Conservation (phyloP, 2,888 invertebrate genomes). For the Hemaris fuciformis region DNA sequence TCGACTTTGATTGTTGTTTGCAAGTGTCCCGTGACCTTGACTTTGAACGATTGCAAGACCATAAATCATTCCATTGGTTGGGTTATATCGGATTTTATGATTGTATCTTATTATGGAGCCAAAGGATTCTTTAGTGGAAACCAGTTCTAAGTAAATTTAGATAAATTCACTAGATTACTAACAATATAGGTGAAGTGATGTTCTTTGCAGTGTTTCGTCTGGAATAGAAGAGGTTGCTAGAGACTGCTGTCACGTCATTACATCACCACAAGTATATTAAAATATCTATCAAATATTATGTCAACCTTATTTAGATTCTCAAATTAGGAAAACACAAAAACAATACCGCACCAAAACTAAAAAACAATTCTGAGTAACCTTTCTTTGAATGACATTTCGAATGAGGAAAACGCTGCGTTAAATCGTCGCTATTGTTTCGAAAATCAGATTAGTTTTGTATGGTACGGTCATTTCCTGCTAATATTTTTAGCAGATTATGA, state of each 20-base stretch:
- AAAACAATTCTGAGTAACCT: not conserved
- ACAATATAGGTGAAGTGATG: too few relatives aligned
- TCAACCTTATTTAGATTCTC: not conserved
- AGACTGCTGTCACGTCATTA: too few relatives aligned
- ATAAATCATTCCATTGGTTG: not conserved
- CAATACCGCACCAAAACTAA: not conserved
- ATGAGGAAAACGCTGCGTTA: not conserved
- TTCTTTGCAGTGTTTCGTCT: too few relatives aligned
- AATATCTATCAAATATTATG: too few relatives aligned
- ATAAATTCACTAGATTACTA: too few relatives aligned
- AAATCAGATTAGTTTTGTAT: not conserved
- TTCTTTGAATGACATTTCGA: constrained; percentile 3
- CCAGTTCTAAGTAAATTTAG: too few relatives aligned
- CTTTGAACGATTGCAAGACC: not conserved
- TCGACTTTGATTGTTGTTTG: not conserved
- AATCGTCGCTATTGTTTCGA: not conserved
- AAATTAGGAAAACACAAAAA: not conserved
- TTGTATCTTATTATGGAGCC: not conserved
- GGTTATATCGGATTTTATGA: not conserved
- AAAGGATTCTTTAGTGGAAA: too few relatives aligned
- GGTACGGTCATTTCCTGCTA: not conserved
- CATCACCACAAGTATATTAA: too few relatives aligned
- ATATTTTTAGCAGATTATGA: not conserved
- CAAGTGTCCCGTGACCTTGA: not conserved
- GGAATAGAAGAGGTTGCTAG: too few relatives aligned